Percentiles rank a stretch among this genome's conserved stretches.
These are phyloP conservation scores for Cotesia vestalis DNA, from an alignment of 1,140 invertebrate genomes.

Conservation along the genomic window DNA sequence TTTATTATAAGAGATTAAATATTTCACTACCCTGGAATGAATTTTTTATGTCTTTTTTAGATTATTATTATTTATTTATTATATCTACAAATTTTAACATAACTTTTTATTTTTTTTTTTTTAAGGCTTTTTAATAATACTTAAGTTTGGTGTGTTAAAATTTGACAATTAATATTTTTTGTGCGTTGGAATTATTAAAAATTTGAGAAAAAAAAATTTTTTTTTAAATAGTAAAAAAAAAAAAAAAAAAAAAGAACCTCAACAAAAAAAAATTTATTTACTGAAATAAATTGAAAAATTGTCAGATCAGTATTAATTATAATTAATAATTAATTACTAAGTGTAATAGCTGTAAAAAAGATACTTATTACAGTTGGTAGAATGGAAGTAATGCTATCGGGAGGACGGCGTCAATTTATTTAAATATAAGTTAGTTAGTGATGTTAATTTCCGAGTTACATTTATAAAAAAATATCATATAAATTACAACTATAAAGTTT, in stretches of 20 bases:
- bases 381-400: slow-evolving; percentile 44
- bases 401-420: slow-evolving; percentile 45
- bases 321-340: slow-evolving; percentile 11
- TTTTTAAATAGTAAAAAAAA: too few species aligned
- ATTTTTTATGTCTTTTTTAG: slow-evolving; percentile 19
- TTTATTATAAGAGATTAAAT: slow-evolving; percentile 6
- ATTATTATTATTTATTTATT: slow-evolving; percentile 8
- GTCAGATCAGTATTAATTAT: too few species aligned
- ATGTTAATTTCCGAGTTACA: too few species aligned
- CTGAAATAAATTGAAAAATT: too few species aligned
- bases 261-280: too few species aligned
- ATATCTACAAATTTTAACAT: slow-evolving; percentile 38
- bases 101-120: slow-evolving; percentile 35
- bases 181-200: too few species aligned
- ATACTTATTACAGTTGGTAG: slow-evolving; percentile 38
- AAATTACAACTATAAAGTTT: neutral
- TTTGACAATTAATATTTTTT: too few species aligned
- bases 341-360: slow-evolving; percentile 31
- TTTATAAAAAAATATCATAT: too few species aligned
- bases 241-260: too few species aligned
- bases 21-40: slow-evolving; percentile 36
- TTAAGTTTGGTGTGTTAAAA: too few species aligned
- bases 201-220: too few species aligned
- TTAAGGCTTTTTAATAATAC: too few species aligned
- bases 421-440: neutral